phyloP scores from a whole-genome alignment of 2,113 vertebrate species.

The Oncorhynchus tshawytscha region DNA sequence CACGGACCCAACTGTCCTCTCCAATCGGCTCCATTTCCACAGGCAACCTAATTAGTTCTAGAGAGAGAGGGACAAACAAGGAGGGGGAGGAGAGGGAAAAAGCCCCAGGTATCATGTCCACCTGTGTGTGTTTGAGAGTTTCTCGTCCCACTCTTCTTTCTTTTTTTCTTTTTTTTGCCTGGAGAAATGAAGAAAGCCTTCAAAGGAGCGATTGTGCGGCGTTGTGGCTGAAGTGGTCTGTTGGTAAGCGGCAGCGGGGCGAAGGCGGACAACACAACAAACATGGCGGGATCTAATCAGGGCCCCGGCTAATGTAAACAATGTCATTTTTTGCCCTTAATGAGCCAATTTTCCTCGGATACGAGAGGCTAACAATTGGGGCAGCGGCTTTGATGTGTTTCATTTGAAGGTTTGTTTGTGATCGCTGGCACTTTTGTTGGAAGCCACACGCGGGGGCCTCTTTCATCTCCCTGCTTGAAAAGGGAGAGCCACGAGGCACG shows the following conservation, averaged over 20 bases:
- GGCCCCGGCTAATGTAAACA: conserved; percentile 80
- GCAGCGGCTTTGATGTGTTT: conserved; percentile 84
- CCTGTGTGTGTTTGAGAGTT: conserved; percentile 41
- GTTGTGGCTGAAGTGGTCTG: conserved; percentile 71
- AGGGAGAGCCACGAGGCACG: conserved; percentile 53
- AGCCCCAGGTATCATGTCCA: conserved; percentile 54
- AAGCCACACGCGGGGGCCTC: conserved; percentile 65
- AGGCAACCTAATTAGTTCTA: conserved; percentile 81
- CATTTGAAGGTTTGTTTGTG: conserved; percentile 80
- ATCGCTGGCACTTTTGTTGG: conserved; percentile 76
- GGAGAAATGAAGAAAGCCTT: conserved; percentile 68
- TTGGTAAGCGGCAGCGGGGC: conserved; percentile 61
- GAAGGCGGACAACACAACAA: conserved; percentile 66
- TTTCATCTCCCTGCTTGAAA: conserved; percentile 84
- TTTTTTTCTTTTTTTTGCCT: conserved; percentile 55
- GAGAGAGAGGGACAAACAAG: conserved; percentile 66
- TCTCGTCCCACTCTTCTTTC: conserved; percentile 51
- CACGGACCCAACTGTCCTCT: conserved; percentile 67
- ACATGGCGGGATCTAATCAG: conserved; percentile 79
- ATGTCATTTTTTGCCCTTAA: conserved; percentile 81
- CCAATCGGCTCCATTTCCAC: conserved; percentile 66
- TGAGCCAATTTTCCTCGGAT: conserved; percentile 81
- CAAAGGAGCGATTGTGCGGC: conserved; percentile 75
- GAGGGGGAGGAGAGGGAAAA: conserved; percentile 41
- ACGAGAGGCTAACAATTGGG: conserved; percentile 79